A percentile compares a stretch with the other conserved stretches of the same genome.
Evolutionary conservation across 2,888 invertebrate species (phyloP).

Genomic region (Pseudococcus longispinus): DNA sequence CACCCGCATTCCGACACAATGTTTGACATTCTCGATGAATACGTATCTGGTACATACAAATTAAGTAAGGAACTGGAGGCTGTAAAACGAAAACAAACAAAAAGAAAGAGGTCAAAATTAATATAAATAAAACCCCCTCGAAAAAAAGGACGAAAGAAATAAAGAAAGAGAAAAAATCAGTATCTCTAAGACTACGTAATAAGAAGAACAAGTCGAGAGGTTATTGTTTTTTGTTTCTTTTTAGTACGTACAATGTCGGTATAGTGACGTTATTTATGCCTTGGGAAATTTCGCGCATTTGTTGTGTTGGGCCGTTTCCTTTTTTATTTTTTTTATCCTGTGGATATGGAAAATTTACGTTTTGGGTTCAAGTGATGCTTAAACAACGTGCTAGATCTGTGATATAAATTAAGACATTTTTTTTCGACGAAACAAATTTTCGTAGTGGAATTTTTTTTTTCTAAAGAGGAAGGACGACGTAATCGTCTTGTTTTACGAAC

Average conservation of each 20-base stretch:
- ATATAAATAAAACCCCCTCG: not conserved
- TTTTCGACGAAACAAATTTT: not conserved
- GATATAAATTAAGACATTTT: not conserved
- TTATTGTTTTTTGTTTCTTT: conserved; percentile 20
- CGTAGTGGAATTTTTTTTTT: not conserved
- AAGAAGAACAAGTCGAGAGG: not conserved
- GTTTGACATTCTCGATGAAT: no score
- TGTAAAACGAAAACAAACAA: not conserved
- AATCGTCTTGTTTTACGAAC: not conserved
- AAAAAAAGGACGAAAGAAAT: not conserved
- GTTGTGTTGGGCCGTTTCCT: conserved; percentile 4
- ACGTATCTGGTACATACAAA: no score
- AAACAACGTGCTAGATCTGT: not conserved
- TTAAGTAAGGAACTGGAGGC: not conserved
- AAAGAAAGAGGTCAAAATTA: not conserved
- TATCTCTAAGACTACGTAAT: not conserved
- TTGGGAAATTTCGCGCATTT: conserved; percentile 16
- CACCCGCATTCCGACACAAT: no score
- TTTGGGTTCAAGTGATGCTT: not conserved
- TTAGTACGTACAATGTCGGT: not conserved
- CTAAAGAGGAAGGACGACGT: not conserved
- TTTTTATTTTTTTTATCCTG: not conserved
- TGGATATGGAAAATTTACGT: conserved; percentile 11
- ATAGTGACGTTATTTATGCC: conserved; percentile 3
- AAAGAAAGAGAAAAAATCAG: not conserved